Percentiles rank a stretch among this genome's conserved stretches.
These are phyloP conservation scores for Sandelia bainsii DNA, from an alignment of 2,797 vertebrate genomes.

Conservation along the genomic window DNA sequence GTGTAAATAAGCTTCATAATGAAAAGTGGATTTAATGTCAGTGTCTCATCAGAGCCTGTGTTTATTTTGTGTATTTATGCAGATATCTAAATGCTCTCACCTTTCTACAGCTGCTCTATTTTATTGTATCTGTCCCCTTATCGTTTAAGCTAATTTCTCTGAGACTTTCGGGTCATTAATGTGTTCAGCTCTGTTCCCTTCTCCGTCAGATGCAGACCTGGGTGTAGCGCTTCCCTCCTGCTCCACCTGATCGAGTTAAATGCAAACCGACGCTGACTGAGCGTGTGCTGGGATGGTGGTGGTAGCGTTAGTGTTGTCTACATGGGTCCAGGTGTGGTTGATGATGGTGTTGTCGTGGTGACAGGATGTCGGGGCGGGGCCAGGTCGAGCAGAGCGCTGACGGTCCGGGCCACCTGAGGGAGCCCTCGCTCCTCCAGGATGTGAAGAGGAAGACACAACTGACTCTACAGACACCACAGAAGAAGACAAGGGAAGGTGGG, in stretches of 20 bases:
- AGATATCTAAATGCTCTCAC: neutral
- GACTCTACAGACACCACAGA: constrained; percentile 85
- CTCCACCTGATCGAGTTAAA: neutral
- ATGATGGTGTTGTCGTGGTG: constrained; percentile 67
- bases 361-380: constrained; percentile 88
- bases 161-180: neutral
- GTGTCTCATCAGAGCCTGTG: too few relatives aligned
- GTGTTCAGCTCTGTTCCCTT: constrained; percentile 10
- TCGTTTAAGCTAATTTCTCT: neutral
- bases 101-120: neutral
- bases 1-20: too few relatives aligned
- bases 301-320: constrained; percentile 52
- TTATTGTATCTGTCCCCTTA: too few relatives aligned
- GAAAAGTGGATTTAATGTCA: too few relatives aligned
- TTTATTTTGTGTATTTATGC: too few relatives aligned
- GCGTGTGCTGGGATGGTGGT: constrained; percentile 38
- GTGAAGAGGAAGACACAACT: constrained; percentile 97
- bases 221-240: neutral
- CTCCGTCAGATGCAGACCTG: constrained; percentile 21
- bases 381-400: constrained; percentile 92
- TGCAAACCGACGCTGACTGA: neutral
- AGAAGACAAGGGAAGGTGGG: constrained; percentile 51
- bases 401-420: constrained; percentile 93
- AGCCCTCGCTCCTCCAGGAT: constrained; percentile 98
- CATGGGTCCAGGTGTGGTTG: constrained; percentile 63